Conservation (phyloP, 2,113 vertebrate genomes). For the Arizona elegans region DNA sequence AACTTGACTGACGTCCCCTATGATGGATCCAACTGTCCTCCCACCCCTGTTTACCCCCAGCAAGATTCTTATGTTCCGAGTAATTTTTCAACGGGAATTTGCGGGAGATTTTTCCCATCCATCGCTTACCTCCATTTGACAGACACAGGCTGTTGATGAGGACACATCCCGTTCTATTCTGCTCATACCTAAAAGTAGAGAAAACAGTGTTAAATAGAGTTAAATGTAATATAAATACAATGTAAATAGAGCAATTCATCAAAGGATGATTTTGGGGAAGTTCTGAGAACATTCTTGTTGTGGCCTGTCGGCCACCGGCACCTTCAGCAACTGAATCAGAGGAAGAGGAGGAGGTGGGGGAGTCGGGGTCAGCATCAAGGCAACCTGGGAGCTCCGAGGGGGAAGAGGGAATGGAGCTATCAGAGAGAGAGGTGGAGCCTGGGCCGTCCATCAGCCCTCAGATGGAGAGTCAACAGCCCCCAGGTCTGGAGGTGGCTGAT, state of each 20-base stretch:
- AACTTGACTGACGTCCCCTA: not conserved
- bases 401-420: no score
- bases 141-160: conserved; percentile 91
- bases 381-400: no score
- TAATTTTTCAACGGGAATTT: not conserved
- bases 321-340: no score
- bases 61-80: not conserved
- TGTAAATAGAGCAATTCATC: no score
- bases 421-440: no score
- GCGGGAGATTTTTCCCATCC: not conserved
- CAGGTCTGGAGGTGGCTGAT: no score
- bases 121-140: conserved; percentile 88
- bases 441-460: no score
- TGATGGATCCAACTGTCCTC: no score
- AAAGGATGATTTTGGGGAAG: not conserved
- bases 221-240: not conserved
- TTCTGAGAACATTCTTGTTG: not conserved
- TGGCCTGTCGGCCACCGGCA: no score
- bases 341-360: no score
- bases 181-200: conserved; percentile 77
- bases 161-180: conserved; percentile 83
- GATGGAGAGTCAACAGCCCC: no score
- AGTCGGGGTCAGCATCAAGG: no score
- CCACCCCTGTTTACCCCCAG: rapidly evolving
- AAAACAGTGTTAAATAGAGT: not conserved